These are phyloP conservation scores for Zelostemma sp. DNA, from an alignment of 1,140 invertebrate genomes.

Conservation along the genomic window DNA sequence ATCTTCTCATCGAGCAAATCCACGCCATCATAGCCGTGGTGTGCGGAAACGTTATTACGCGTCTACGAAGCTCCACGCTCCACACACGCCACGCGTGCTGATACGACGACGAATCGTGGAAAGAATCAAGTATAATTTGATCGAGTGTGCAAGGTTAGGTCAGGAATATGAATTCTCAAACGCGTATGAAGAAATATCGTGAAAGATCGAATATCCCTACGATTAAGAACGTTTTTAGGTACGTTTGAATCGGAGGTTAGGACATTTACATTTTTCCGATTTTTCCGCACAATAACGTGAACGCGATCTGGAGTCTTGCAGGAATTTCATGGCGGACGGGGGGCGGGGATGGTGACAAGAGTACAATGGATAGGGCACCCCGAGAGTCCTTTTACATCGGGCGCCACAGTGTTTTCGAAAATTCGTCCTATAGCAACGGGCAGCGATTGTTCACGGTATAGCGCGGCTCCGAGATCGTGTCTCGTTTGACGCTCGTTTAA, in stretches of 20 bases:
- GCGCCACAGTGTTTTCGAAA: conserved; percentile 42
- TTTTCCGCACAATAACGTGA: conserved; percentile 22
- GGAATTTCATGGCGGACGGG: conserved; percentile 26
- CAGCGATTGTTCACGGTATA: conserved; percentile 39
- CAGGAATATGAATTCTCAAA: conserved; percentile 2
- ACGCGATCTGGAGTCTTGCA: conserved; percentile 33
- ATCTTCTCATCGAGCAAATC: no score
- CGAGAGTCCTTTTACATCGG: conserved; percentile 36
- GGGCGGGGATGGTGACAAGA: no score
- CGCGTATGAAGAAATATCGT: not conserved
- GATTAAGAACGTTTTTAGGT: not conserved
- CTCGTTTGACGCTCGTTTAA: no score
- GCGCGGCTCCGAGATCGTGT: conserved; percentile 14
- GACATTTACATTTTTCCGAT: conserved; percentile 23
- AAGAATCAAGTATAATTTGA: no score
- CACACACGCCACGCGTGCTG: conserved; percentile 39
- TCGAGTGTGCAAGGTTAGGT: no score
- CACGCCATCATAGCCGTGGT: conserved; percentile 36
- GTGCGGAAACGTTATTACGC: conserved; percentile 46
- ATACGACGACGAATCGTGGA: conserved; percentile 22
- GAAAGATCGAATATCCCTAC: not conserved
- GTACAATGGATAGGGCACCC: conserved; percentile 46
- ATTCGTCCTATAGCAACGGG: conserved; percentile 34
- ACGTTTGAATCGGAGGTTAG: conserved; percentile 19
- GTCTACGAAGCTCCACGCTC: conserved; percentile 26